Base-by-base conservation (phyloP, 2,113 vertebrate species). In the Microcebus tavaratra region DNA sequence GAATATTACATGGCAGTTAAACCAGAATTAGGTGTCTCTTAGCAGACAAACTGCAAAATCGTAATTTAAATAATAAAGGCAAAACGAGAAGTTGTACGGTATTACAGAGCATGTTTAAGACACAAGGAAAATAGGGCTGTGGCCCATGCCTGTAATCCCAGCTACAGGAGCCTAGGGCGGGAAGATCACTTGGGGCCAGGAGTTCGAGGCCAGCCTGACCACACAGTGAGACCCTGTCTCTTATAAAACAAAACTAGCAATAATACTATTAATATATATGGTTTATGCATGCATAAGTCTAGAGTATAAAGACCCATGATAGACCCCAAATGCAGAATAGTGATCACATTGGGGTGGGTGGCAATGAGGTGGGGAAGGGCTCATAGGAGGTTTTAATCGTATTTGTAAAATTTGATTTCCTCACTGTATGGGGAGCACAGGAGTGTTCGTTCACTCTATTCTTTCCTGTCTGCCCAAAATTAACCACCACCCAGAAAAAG, bases 11-110 rank as follows among this genome's bases (percentile, higher is more conserved):
- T 0, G 93, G 42, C 48, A 53, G 50, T 59, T 82, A 91, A 92
- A 59, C 76, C 13, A 82, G n/a, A 85, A 65, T 79, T 25, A 39
- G 8, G 48, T 15, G 12, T 39, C 55, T 50, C 63, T 92, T 31
- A 53, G 20, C 67, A 21, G 39, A 48, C 78, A 87, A 61, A 87
- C 31, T 20, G 80, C 84, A 86, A 59, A 67, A 79, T 70, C 57
- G 5, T 42, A 67, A 72, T 34, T 93, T 89, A 91, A 91, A 68
- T 65, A 94, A 57, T 65, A 81, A 81, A 91, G 88, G 21, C 57
- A 91, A 95, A 90, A 20, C 50, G 27, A 57, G 27, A 18, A 68
- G 34, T 5, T 75, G 36, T 50, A 88, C 14, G 31, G 27, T 75
- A 61, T 80, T n/a, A 83, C 50, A 90, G 39, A 63, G 13, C 31